Base-by-base conservation (phyloP, 2,113 vertebrate genomes). In the Chloebia gouldiae region DNA sequence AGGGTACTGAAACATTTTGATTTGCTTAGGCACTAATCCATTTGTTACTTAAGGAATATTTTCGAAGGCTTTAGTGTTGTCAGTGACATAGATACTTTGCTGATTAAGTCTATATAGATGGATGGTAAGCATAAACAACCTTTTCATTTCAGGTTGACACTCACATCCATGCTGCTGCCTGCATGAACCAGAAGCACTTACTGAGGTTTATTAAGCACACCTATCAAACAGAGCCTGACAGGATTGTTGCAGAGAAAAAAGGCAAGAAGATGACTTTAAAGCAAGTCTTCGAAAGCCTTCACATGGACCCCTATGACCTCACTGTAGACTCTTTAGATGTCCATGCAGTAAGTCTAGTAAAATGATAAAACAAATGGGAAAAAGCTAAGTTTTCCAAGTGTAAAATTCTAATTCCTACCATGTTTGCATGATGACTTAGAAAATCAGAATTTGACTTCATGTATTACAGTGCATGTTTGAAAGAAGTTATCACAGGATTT, bases 111-210 rank as follows among this genome's bases (percentile, higher is more conserved):
- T 28, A 18, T 35, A 31, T 45, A 51, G 53, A 27, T 56, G 39
- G 25, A 47, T 63, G 59, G 51, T 88, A 30, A 94, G 8, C n/a
- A 53, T 21, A 23, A 88, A 28, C 61, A 72, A 92, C 57, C 13
- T 95, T 79, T 90, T 96, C 70, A 50, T 97, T 96, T 24, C 97
- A 99, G 99, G 99, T 99, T 86, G 99, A 99, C 97, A 99, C 99
- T 2, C 99, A 99, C 45, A 99, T 99, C 95, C 99, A 99, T 1
- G 99, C 99, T 10, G 99, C 99, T 3, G 99, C 99, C 76, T 99
- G 99, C 96, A 99, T 99, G 99, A 99, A 99, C 96, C 99, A 99
- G 98, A 99, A 99, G 81, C 99, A 99, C 90, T 94, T 99, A 92
- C 93, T 99, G 92, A 98, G 98, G 68, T 99, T 99, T 79, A 99